These are phyloP conservation scores for Heloderma charlesbogerti DNA, from an alignment of 2,113 vertebrate species.

Conservation along the genomic window DNA sequence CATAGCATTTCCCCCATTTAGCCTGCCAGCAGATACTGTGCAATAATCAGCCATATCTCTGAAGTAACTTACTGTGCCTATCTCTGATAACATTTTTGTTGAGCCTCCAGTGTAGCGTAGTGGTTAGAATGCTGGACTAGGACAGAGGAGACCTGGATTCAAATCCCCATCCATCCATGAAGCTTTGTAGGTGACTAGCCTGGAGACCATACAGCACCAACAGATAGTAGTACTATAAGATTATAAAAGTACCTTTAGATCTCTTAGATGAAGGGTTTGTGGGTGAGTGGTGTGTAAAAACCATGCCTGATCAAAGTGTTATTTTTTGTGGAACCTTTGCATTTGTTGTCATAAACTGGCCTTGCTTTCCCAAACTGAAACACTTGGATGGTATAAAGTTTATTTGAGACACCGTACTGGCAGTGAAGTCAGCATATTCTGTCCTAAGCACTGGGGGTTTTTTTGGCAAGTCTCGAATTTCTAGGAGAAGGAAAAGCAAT, in stretches of 20 bases:
- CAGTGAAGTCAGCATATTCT: background rate
- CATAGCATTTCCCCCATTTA: background rate
- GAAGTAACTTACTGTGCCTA: too few species aligned
- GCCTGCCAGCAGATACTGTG: background rate
- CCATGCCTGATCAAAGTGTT: background rate
- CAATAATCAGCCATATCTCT: background rate
- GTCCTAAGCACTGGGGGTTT: background rate
- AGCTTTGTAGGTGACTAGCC: too few species aligned
- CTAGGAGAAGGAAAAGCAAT: constrained; percentile 1
- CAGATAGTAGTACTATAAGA: too few species aligned
- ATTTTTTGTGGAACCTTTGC: background rate
- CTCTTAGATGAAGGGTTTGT: background rate
- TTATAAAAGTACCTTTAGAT: background rate
- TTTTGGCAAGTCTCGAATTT: constrained; percentile 14
- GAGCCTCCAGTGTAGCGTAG: too few species aligned
- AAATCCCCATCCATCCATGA: too few species aligned
- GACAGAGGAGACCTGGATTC: too few species aligned
- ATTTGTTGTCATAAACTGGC: background rate
- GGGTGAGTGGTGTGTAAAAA: background rate
- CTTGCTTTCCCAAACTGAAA: background rate
- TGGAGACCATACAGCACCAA: background rate
- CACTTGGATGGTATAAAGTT: background rate
- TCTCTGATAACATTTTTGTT: too few species aligned
- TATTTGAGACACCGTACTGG: background rate
- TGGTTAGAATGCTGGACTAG: too few species aligned